These are phyloP conservation scores for Ciconia nigra DNA, from an alignment of 2,797 vertebrate genomes.

Conservation along the genomic window DNA sequence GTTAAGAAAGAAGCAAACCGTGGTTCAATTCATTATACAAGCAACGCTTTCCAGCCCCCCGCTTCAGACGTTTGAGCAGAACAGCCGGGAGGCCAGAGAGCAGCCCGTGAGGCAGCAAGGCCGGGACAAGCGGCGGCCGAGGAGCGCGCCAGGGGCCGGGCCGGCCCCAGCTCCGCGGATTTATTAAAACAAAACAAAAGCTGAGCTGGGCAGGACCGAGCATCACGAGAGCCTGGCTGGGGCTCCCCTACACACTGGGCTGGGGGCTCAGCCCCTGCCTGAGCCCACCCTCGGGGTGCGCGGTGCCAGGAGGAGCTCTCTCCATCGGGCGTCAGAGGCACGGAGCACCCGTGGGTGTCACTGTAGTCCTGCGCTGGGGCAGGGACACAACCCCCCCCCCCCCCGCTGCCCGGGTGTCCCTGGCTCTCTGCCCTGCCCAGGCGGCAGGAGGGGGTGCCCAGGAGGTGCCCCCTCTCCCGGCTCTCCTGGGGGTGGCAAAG, in stretches of 20 bases:
- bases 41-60: background rate
- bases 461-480: fast-evolving
- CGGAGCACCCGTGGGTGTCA: background rate
- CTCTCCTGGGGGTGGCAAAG: background rate
- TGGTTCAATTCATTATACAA: no score
- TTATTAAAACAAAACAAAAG: conserved; percentile 50
- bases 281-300: background rate
- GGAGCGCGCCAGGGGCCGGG: no score
- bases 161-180: background rate
- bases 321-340: background rate
- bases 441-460: background rate
- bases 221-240: background rate
- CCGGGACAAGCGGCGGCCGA: no score
- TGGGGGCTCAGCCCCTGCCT: background rate
- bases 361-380: background rate
- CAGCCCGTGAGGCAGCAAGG: background rate
- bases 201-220: background rate
- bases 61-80: background rate
- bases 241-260: fast-evolving
- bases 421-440: background rate
- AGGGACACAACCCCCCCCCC: background rate
- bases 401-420: fast-evolving
- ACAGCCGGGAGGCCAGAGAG: background rate
- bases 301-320: background rate
- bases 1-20: background rate